Conservation (phyloP, 2,888 invertebrate genomes). For the Ceramica pisi region DNA sequence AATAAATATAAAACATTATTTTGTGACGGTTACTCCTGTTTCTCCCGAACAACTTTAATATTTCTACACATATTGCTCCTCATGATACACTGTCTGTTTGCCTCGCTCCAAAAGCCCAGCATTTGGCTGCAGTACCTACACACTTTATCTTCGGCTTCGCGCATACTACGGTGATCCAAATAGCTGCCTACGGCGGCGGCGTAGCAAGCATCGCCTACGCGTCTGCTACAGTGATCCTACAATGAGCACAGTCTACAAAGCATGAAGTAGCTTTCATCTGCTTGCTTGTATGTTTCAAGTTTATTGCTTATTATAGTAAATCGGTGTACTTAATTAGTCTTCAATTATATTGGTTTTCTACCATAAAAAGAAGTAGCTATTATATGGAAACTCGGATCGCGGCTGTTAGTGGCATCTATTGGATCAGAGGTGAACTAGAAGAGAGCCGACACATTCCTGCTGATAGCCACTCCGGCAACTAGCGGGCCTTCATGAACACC, state of each 20-base stretch:
- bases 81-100: too few relatives aligned
- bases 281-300: background rate
- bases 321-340: background rate
- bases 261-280: background rate
- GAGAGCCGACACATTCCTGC: background rate
- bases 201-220: background rate
- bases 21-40: too few relatives aligned
- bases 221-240: background rate
- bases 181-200: conserved; percentile 5
- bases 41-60: too few relatives aligned
- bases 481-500: background rate
- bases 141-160: too few relatives aligned
- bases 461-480: background rate
- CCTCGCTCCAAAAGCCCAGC: background rate
- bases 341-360: background rate
- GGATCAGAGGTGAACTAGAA: conserved; percentile 14
- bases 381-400: background rate
- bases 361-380: background rate
- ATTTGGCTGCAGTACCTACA: too few relatives aligned
- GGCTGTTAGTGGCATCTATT: conserved; percentile 40
- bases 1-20: too few relatives aligned
- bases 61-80: too few relatives aligned
- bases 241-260: too few relatives aligned
- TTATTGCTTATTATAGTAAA: too few relatives aligned
- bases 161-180: background rate